phyloP scores from a whole-genome alignment of 2,113 vertebrate species.

The Rhabdornis inornatus region DNA sequence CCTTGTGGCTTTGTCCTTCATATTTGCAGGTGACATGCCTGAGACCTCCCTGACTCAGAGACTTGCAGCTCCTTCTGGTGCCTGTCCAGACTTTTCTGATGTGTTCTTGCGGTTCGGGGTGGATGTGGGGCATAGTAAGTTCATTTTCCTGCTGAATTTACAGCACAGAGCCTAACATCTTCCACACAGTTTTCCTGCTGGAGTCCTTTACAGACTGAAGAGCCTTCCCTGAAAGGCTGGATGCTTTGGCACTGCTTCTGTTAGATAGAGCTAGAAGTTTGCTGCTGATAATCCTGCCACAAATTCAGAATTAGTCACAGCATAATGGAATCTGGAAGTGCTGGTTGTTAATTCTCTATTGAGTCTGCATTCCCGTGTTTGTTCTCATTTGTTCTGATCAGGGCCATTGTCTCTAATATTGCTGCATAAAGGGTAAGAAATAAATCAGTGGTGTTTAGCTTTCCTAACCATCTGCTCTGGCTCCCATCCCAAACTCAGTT shows the following conservation, averaged over 20 bases:
- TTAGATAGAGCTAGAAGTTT: constrained; percentile 21
- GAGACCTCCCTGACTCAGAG: background rate
- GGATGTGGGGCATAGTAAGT: background rate
- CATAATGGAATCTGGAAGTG: constrained; percentile 69
- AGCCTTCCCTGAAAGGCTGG: background rate
- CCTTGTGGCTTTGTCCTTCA: background rate
- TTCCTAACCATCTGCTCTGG: constrained; percentile 80
- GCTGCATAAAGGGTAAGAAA: constrained; percentile 77
- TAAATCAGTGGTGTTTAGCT: constrained; percentile 81
- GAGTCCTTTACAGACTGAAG: background rate
- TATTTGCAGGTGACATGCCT: background rate
- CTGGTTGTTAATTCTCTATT: constrained; percentile 74
- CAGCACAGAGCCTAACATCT: background rate
- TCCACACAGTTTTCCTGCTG: background rate
- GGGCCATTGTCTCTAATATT: constrained; percentile 79
- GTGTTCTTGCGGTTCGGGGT: background rate
- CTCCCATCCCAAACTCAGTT: constrained; percentile 72
- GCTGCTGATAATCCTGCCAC: constrained; percentile 54
- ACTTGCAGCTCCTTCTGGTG: background rate
- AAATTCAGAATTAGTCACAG: constrained; percentile 71
- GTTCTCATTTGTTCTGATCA: constrained; percentile 80
- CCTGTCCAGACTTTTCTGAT: background rate
- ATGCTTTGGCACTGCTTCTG: background rate
- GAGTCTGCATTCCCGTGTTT: constrained; percentile 72
- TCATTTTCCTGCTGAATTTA: background rate